Evolutionary conservation across 2,113 vertebrate genomes (phyloP).

Genomic region (Corythornis madagascariensis): DNA sequence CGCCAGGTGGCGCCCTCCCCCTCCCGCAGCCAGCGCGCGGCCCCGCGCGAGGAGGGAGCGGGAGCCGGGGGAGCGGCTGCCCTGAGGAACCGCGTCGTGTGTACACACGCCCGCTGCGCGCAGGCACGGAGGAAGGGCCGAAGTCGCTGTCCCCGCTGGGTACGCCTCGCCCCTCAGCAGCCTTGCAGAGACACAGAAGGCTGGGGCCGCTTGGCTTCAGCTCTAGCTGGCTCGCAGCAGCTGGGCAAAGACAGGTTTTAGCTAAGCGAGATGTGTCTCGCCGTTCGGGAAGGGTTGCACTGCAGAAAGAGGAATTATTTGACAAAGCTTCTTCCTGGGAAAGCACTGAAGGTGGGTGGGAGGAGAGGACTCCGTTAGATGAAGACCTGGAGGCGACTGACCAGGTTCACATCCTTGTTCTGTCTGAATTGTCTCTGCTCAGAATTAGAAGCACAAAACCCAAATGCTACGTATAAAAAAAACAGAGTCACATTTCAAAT

Average conservation of each 20-base stretch:
- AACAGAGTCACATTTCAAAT: not conserved
- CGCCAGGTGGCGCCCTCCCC: slow-evolving; percentile 12
- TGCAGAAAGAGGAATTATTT: fast-evolving
- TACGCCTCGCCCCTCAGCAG: fast-evolving
- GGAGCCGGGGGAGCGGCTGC: too few relatives aligned
- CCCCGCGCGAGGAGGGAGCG: too few relatives aligned
- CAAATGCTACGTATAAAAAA: not conserved
- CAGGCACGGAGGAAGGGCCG: not conserved
- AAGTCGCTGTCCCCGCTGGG: fast-evolving
- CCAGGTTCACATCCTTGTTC: not conserved
- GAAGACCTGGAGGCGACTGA: not conserved
- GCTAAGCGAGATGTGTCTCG: not conserved
- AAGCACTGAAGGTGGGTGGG: not conserved
- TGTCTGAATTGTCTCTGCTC: not conserved
- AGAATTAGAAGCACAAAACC: not conserved
- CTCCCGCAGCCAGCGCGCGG: not conserved
- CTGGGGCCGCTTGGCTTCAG: fast-evolving
- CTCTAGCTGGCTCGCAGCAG: not conserved
- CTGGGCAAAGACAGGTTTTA: too few relatives aligned
- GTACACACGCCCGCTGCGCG: too few relatives aligned
- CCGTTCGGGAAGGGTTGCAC: not conserved
- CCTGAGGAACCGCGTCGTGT: too few relatives aligned
- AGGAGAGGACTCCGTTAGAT: not conserved
- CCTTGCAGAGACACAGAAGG: fast-evolving
- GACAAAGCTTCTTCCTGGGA: not conserved